These are phyloP conservation scores for Microdon myrmicae DNA, from an alignment of 2,888 invertebrate genomes.

Conservation along the genomic window DNA sequence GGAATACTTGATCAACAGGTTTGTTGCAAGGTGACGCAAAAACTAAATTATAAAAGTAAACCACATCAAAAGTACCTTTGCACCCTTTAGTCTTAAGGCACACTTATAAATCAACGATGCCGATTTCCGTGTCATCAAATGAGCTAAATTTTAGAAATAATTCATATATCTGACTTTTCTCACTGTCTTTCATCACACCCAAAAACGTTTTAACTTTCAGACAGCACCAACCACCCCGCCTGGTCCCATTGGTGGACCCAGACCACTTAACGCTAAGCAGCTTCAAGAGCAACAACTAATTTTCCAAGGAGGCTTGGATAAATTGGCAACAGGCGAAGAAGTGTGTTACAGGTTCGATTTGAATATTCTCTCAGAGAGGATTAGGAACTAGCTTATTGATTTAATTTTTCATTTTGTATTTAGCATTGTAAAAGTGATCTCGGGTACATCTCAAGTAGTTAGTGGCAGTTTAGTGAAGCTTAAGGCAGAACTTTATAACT, in stretches of 20 bases:
- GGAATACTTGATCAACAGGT: too few relatives aligned
- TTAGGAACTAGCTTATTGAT: neutral
- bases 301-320: slow-evolving; percentile 11
- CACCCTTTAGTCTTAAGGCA: too few relatives aligned
- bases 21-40: too few relatives aligned
- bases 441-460: slow-evolving; percentile 26
- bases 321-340: slow-evolving; percentile 29
- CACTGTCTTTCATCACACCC: too few relatives aligned
- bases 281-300: slow-evolving; percentile 14
- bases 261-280: slow-evolving; percentile 10
- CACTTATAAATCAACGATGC: too few relatives aligned
- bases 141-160: too few relatives aligned
- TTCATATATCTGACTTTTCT: too few relatives aligned
- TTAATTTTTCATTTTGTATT: neutral
- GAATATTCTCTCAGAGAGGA: neutral
- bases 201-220: slow-evolving; percentile 3
- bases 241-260: neutral
- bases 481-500: slow-evolving; percentile 70
- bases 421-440: slow-evolving; percentile 18
- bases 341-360: slow-evolving; percentile 22
- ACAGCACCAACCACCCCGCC: neutral
- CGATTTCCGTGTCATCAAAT: too few relatives aligned
- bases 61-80: too few relatives aligned
- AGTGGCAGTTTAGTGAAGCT: slow-evolving; percentile 67
- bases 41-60: too few relatives aligned